Percentiles rank a stretch among this genome's conserved stretches.
These are phyloP conservation scores for Cyprinella venusta DNA, from an alignment of 2,797 vertebrate genomes.

Conservation along the genomic window DNA sequence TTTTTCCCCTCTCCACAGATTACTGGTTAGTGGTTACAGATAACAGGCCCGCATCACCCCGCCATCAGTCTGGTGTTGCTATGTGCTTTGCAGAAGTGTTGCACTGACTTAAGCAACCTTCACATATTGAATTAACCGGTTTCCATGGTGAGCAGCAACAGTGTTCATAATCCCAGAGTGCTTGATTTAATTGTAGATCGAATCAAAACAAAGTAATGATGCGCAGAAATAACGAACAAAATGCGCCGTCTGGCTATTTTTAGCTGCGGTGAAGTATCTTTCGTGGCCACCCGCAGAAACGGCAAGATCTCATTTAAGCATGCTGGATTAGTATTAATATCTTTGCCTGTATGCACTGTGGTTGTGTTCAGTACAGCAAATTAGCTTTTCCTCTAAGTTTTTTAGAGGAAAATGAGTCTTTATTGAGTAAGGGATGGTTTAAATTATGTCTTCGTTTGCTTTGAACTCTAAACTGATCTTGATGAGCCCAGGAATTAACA, in stretches of 20 bases:
- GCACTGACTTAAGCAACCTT: slow-evolving; percentile 34
- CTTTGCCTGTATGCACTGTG: slow-evolving; percentile 9
- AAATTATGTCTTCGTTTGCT: slow-evolving; percentile 17
- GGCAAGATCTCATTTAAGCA: slow-evolving; percentile 38
- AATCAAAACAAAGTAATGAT: slow-evolving; percentile 61
- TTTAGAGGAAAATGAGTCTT: neutral
- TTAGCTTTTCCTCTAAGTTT: neutral
- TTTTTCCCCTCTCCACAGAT: neutral
- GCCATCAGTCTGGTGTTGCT: slow-evolving; percentile 47
- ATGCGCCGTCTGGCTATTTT: slow-evolving; percentile 49
- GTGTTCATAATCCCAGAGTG: slow-evolving; percentile 54
- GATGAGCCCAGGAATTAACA: slow-evolving; percentile 1
- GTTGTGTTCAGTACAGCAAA: neutral
- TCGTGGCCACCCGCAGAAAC: slow-evolving; percentile 23
- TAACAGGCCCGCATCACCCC: slow-evolving; percentile 41
- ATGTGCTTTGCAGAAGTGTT: slow-evolving; percentile 33
- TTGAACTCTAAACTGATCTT: slow-evolving; percentile 24
- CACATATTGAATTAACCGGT: slow-evolving; percentile 50
- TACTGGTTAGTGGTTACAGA: slow-evolving; percentile 50
- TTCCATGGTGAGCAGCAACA: slow-evolving; percentile 61
- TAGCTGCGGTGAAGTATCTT: slow-evolving; percentile 36
- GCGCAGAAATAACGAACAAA: slow-evolving; percentile 46
- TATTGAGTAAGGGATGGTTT: neutral
- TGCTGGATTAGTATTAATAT: slow-evolving; percentile 3
- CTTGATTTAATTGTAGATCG: slow-evolving; percentile 56